Evolutionary conservation across 2,888 invertebrate species (phyloP), one percentile per base, ranked within the genome.

Genomic region (Sinohyriopsis cumingii): DNA sequence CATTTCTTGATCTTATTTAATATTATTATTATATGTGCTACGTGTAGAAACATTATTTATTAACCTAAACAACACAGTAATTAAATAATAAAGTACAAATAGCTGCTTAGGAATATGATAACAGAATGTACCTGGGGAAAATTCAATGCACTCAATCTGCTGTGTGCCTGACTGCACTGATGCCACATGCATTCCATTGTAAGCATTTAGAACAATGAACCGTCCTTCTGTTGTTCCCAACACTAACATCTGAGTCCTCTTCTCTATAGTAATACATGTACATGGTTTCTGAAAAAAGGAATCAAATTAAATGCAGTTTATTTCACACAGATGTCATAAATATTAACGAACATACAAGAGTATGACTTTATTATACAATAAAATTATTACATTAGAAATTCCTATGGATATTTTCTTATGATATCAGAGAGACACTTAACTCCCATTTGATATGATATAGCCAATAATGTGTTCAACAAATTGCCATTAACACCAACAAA

Each of bases 211-310:
- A 59, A 96, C 94, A 61, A 96, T 92, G 68, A 97, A 92, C 88
- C 96, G 95, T 0, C 97, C 97, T 86, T 96, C 96, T 24, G 95
- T 94, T 83, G 96, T 96, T 67, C 97, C 97, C 3, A 95, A 95
- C 12, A 95, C 95, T 63, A 97, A 90, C 7, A 95, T 95, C 0
- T 95, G 94, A 28, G 96, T 96, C 80, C 95, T 94, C 0, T 96
- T 95, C 91, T 97, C 96, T 91, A 96, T 95, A 28, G 94, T 94
- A 75, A 96, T 91, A 5, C 96, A 95, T 56, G 96, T 94, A 86
- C 96, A 96, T 89, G 97, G 97, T 87, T 95, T 95, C 66, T 95
- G 94, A 53, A 80, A 82, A 68, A 63, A 65, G 69, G 71, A 45
- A 76, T 63, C 33, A 62, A 56, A 56, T 61, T 28, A 22, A 33